These are phyloP conservation scores for Vimba vimba DNA, from an alignment of 2,113 vertebrate species.

Conservation along the genomic window DNA sequence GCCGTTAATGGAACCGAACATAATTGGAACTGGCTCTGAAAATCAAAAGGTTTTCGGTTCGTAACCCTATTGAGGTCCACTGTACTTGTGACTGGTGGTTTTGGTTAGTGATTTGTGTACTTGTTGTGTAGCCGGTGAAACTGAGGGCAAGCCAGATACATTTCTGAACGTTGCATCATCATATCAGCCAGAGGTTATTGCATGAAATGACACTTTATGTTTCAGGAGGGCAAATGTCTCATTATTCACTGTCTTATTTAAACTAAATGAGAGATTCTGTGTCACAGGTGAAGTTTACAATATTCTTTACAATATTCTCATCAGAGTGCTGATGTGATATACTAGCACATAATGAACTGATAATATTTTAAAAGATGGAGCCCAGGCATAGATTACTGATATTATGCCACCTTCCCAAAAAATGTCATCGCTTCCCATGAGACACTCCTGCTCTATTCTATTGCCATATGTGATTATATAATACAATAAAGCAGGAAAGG, in stretches of 20 bases:
- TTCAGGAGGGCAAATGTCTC: conserved; percentile 27
- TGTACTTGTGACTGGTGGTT: background rate
- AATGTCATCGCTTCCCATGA: background rate
- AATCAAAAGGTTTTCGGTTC: background rate
- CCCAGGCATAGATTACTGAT: background rate
- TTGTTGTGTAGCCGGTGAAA: background rate
- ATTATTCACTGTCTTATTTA: conserved; percentile 15
- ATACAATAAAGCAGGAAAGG: background rate
- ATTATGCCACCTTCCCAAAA: background rate
- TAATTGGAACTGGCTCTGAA: background rate
- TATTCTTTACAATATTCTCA: background rate
- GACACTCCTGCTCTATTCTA: background rate
- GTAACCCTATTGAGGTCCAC: background rate
- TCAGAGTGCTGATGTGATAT: background rate
- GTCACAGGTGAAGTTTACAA: conserved; percentile 2
- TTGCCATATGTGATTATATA: background rate
- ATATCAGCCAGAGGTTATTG: conserved; percentile 45
- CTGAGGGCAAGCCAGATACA: conserved; percentile 4
- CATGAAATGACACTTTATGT: conserved; percentile 17
- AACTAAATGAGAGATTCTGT: background rate
- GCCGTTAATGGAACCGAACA: background rate
- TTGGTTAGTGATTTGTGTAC: background rate
- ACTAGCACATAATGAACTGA: background rate
- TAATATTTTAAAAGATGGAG: background rate
- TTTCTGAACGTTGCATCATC: conserved; percentile 56